Percentiles rank a stretch among this genome's conserved stretches.
These are phyloP conservation scores for Gambusia holbrooki DNA, from an alignment of 2,113 vertebrate genomes.

Conservation along the genomic window DNA sequence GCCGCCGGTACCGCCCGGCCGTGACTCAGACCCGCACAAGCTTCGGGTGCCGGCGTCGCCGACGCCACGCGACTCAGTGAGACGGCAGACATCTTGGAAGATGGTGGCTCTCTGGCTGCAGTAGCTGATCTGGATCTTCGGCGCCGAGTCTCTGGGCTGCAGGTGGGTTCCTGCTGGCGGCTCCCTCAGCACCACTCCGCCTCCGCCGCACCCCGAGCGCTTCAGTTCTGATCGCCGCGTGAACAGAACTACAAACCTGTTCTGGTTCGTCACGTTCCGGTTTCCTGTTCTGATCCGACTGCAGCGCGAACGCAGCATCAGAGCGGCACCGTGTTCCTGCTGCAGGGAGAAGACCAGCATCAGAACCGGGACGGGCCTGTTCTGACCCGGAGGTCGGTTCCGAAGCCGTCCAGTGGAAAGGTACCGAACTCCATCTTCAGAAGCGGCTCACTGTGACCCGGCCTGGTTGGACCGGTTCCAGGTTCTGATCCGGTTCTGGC, in stretches of 20 bases:
- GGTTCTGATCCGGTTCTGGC: neutral
- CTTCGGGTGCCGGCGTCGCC: neutral
- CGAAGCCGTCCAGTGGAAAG: neutral
- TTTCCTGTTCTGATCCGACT: no score
- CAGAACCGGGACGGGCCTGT: neutral
- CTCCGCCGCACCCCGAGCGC: no score
- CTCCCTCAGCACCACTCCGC: no score
- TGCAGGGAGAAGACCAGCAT: no score
- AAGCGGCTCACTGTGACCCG: no score
- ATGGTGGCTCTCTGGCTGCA: conserved; percentile 26
- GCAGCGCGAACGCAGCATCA: no score
- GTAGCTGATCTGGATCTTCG: neutral
- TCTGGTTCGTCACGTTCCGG: no score
- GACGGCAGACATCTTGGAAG: conserved; percentile 30
- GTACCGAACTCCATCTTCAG: neutral
- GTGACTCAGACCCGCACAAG: conserved; percentile 21
- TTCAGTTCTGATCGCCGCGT: no score
- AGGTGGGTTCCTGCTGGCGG: no score
- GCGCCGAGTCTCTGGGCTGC: no score
- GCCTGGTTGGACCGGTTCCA: neutral
- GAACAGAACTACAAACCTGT: no score
- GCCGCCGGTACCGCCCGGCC: neutral
- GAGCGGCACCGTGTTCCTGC: no score
- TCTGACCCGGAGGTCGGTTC: neutral
- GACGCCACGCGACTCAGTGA: neutral